These are phyloP conservation scores for Balanococcus diminutus DNA, from an alignment of 2,888 invertebrate species.

Conservation along the genomic window DNA sequence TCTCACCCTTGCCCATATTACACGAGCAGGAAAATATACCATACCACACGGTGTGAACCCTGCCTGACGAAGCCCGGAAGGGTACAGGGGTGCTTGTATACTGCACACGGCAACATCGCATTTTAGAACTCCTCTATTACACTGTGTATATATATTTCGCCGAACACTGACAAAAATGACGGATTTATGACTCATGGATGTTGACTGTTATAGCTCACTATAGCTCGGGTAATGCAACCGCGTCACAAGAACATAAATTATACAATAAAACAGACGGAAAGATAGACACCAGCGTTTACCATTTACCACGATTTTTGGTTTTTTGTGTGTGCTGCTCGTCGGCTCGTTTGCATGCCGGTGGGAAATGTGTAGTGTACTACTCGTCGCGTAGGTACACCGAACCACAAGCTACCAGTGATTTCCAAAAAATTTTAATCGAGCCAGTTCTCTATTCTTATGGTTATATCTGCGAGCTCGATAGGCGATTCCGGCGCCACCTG, in stretches of 20 bases:
- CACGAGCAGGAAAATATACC: neutral
- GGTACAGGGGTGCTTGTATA: neutral
- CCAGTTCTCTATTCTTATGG: too few relatives aligned
- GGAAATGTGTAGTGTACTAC: constrained; percentile 45
- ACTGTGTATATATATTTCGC: constrained; percentile 53
- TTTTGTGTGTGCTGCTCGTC: constrained; percentile 46
- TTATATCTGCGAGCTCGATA: too few relatives aligned
- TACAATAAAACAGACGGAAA: constrained; percentile 55
- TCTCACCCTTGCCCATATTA: neutral
- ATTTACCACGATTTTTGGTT: constrained; percentile 55
- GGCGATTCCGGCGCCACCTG: neutral
- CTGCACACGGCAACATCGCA: constrained; percentile 5
- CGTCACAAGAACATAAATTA: constrained; percentile 54
- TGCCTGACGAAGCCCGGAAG: neutral
- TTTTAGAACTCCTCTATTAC: constrained; percentile 19
- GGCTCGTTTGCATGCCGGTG: constrained; percentile 49
- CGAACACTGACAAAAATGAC: constrained; percentile 55
- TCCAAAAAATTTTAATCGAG: constrained; percentile 46
- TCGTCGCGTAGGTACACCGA: neutral
- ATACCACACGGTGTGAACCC: too few relatives aligned
- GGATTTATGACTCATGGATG: constrained; percentile 55
- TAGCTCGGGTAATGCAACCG: constrained; percentile 53
- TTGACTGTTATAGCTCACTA: constrained; percentile 55
- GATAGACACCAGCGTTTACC: constrained; percentile 54
- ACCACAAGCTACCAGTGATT: constrained; percentile 47